phyloP scores from a whole-genome alignment of 2,113 vertebrate genomes.

The Xiphophorus hellerii region DNA sequence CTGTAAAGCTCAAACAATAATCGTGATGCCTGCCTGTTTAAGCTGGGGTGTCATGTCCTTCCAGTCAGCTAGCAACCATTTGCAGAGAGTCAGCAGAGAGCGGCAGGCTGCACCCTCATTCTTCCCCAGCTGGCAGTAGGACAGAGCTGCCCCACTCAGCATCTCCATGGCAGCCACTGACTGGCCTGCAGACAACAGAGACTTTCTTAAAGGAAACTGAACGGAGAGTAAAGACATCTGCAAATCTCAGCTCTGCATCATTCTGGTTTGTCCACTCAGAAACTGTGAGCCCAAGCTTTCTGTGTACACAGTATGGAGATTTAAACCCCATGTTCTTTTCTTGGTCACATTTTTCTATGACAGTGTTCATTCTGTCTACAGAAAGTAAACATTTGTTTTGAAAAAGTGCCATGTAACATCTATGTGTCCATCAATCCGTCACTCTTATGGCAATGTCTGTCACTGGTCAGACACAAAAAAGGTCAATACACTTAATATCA shows the following conservation, averaged over 20 bases:
- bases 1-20: too few species aligned
- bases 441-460: too few species aligned
- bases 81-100: constrained; percentile 93
- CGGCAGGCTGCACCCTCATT: constrained; percentile 93
- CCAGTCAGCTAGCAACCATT: constrained; percentile 97
- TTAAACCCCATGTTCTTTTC: too few species aligned
- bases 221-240: background rate
- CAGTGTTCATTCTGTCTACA: too few species aligned
- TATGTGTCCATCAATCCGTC: too few species aligned
- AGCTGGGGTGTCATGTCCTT: constrained; percentile 95
- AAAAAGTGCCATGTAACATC: too few species aligned
- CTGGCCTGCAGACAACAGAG: constrained; percentile 82
- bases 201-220: background rate
- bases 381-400: too few species aligned
- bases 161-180: constrained; percentile 95
- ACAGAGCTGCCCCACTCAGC: constrained; percentile 93
- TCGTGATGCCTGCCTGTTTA: constrained; percentile 80
- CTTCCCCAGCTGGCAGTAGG: constrained; percentile 91
- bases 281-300: background rate
- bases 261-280: background rate
- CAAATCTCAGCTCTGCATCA: background rate
- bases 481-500: too few species aligned
- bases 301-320: too few species aligned
- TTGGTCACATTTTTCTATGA: too few species aligned
- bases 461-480: too few species aligned